Evolutionary conservation across 2,113 vertebrate species (phyloP).

Genomic region (Ictidomys tridecemlineatus): DNA sequence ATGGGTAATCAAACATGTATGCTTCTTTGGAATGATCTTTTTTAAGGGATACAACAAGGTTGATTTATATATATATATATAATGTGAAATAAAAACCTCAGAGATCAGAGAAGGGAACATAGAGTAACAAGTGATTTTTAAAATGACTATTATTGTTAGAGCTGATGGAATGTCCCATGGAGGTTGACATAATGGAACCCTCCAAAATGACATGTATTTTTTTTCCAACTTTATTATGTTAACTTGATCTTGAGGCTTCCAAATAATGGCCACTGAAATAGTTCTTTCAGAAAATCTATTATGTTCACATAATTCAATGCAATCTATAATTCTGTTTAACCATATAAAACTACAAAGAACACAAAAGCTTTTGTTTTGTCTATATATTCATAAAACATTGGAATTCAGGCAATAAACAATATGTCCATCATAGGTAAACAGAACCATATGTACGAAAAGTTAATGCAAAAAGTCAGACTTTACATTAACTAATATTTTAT

Average conservation of each 20-base stretch:
- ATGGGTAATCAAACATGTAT: neutral
- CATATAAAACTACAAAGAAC: neutral
- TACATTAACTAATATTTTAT: neutral
- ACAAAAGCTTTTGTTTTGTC: neutral
- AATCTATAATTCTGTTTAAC: neutral
- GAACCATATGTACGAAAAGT: neutral
- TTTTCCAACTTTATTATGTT: neutral
- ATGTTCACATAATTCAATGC: neutral
- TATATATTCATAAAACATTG: slow-evolving; percentile 4
- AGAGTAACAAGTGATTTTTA: neutral
- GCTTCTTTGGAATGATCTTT: neutral
- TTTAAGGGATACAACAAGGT: neutral
- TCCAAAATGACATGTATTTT: slow-evolving; percentile 27
- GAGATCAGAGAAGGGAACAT: neutral
- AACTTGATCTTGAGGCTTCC: neutral
- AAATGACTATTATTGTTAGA: slow-evolving; percentile 7
- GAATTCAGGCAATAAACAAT: neutral
- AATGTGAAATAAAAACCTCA: slow-evolving; percentile 39
- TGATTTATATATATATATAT: neutral
- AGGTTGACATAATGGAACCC: neutral
- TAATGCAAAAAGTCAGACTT: neutral
- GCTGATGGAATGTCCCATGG: neutral
- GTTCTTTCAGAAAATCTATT: neutral
- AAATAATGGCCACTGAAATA: neutral
- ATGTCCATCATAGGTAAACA: neutral